Base-by-base conservation (phyloP, 1,140 invertebrate species). In the Eurosta solidaginis region DNA sequence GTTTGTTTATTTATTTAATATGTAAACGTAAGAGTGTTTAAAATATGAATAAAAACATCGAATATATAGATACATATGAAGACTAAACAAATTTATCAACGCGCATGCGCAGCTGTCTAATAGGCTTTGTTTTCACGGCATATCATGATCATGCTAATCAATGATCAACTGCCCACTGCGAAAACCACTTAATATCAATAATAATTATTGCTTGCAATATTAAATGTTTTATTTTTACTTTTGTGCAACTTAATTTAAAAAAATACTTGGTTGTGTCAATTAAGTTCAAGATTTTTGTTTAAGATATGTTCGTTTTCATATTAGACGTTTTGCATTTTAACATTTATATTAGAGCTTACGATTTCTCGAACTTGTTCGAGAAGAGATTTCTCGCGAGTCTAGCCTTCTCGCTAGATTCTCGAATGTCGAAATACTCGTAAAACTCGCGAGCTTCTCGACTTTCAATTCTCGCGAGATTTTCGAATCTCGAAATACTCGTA, bases 41-140 rank as follows among this genome's bases (percentile, higher is more conserved):
- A 1, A 14, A 17, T 9, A 17, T 17, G 3, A 47, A 1, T 27
- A 20, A 52, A 50, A n/a, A 49, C 0, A 49, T 5, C 17, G 7
- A n/a, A 20, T 5, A 52, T 52, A 52, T 52, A 25, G 22, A 22
- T 25, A 52, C 6, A 14, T 33, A 9, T 54, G 10, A n/a, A 10
- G n/a, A n/a, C n/a, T n/a, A 6, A 63, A 63, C 27, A 14, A 33
- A 14, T 29, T 68, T 14, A 2, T 10, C 6, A 3, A 29, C 6
- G 33, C 59, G 59, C 59, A 68, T 17, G 59, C 59, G 59, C 59
- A 20, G 22, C 59, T 40, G 59, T n/a, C n/a, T n/a, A n/a, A n/a
- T n/a, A n/a, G n/a, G n/a, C n/a, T n/a, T n/a, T n/a, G n/a, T n/a
- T n/a, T n/a, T n/a, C n/a, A n/a, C n/a, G n/a, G n/a, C n/a, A n/a